Base-by-base conservation (phyloP, 2,797 vertebrate species). In the Crypturellus tataupa region DNA sequence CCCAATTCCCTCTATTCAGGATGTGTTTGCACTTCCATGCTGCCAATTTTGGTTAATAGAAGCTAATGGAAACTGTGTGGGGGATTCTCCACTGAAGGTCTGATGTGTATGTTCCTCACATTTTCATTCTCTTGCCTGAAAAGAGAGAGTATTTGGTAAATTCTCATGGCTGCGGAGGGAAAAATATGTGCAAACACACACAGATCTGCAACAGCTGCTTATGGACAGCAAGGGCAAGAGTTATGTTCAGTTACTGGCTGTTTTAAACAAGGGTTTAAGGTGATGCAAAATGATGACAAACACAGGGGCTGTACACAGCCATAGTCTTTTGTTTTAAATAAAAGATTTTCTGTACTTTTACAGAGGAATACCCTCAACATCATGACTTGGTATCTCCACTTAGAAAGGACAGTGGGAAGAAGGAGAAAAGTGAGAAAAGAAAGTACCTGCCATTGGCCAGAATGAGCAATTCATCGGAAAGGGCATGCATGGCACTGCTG, bases 241-340 rank as follows among this genome's bases (percentile, higher is more conserved):
- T 91, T 95, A 89, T 90, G 87, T 94, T 91, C 78, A 23, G 81
- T 76, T 86, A 90, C 93, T 91, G 95, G 96, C 93, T 93, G 91
- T 93, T 96, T 87, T 91, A 87, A 85, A 93, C 93, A 83, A 90
- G 87, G 40, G 62, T 62, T 80, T 65, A 88, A 68, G 93, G 84
- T 67, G 89, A 63, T 85, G 80, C 62, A 64, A 81, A 62, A 44
- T 5, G 8, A 62, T 40, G 80, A 81, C 80, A 80, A 92, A 95
- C 81, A 56, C 63, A 64, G 15, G 2, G 39, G 55, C 73, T 72
- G 73, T 69, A 42, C 49, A 51, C 68, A 80, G 12, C 1, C 47
- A 49, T 4, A 12, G 21, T 24, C 47, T 49, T 49, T 44, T 49
- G 9, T 25, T 68, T 46, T 68, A 67, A 19, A 27, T 6, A 53